These are phyloP conservation scores for Gymnothorax javanicus DNA, from an alignment of 2,797 vertebrate species.

Conservation along the genomic window DNA sequence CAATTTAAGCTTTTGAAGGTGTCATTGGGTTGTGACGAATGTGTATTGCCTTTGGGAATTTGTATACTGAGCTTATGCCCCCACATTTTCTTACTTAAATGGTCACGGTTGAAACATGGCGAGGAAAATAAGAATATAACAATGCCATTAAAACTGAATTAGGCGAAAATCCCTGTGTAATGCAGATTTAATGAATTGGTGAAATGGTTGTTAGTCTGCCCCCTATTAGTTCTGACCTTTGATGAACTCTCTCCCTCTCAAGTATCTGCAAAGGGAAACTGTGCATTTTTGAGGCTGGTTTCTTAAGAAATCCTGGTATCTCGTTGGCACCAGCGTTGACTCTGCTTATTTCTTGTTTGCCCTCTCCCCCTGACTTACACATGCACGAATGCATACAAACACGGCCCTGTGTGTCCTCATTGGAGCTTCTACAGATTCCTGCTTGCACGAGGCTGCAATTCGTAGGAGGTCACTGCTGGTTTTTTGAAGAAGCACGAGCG, in stretches of 20 bases:
- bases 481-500: slow-evolving; percentile 2
- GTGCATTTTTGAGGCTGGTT: not conserved
- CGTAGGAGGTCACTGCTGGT: not conserved
- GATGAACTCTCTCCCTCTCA: not conserved
- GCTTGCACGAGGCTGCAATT: not conserved
- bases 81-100: not conserved
- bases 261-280: not conserved
- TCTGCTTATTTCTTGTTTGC: not conserved
- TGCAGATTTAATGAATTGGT: not conserved
- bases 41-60: not conserved
- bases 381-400: not conserved
- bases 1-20: not conserved
- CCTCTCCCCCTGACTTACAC: not conserved
- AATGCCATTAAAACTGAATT: not conserved
- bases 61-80: not conserved
- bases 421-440: not conserved
- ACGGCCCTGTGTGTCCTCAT: not conserved
- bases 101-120: not conserved
- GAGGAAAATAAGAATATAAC: not conserved
- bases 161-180: not conserved
- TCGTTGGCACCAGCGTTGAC: not conserved
- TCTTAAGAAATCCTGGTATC: not conserved
- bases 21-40: not conserved
- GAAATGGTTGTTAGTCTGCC: not conserved
- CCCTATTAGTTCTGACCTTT: not conserved